Evolutionary conservation across 2,797 vertebrate species (phyloP), one percentile per base, ranked within the genome.

Genomic region (Enteromius thamalakanensis): DNA sequence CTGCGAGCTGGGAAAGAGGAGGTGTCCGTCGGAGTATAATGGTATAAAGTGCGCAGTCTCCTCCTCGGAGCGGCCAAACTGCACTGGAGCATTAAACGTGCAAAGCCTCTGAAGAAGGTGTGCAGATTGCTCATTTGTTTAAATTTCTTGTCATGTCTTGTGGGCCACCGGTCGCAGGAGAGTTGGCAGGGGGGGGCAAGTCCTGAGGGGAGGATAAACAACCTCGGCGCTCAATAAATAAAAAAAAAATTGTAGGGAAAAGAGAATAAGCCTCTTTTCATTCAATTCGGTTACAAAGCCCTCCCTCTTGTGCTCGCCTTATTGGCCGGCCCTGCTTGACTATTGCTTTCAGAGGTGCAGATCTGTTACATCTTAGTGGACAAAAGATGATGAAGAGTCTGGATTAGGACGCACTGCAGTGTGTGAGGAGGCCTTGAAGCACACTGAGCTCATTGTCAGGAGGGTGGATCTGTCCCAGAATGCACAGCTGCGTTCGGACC

Each of bases 381-480:
- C 88, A 89, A 89, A 89, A 87, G 87, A 88, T 85, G 87, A 86
- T 82, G 86, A 87, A 87, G 87, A 87, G 85, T 88, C 67, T 75
- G 88, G 87, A 90, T 90, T 88, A 87, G 80, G 88, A 81, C 65
- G 81, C 78, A 53, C 86, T 79, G 76, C 81, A 45, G 78, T 83
- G 85, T 64, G 87, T 83, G 88, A 86, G 0, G 0, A 65, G 82
- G 85, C 89, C 84, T 81, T 88, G 83, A 88, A 90, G 84, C 87
- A 92, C 45, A 68, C 26, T 49, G 84, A 87, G 86, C 81, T 87
- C 85, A 85, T 89, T 89, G 86, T 88, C 79, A 86, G 67, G 71
- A 91, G 90, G 88, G 91, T 91, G 90, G 89, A 93, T 92, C 91
- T 91, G 86, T 90, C 92, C 91, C 93, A 93, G 92, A 94, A 92